Evolutionary conservation across 2,888 invertebrate genomes (phyloP).

Genomic region (Idaea dimidiata): DNA sequence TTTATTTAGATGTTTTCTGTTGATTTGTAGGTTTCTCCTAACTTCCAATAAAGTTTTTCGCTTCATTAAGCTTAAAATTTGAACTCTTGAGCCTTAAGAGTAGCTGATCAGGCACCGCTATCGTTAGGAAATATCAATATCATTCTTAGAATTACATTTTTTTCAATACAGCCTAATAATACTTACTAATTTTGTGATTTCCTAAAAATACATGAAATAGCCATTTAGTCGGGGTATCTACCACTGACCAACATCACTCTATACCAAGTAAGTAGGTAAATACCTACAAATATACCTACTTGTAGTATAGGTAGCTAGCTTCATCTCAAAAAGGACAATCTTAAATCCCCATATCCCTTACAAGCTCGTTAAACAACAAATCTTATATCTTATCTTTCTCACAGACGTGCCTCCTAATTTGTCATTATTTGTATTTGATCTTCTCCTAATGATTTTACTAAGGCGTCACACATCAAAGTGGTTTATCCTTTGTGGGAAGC

Average conservation of each 20-base stretch:
- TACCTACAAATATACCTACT: too few relatives aligned
- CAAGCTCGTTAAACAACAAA: not conserved
- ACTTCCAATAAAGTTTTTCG: not conserved
- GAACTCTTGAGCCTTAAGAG: too few relatives aligned
- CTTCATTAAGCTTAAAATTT: not conserved
- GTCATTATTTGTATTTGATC: constrained; percentile 35
- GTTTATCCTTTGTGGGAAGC: constrained; percentile 40
- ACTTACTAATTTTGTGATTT: too few relatives aligned
- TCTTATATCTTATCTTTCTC: not conserved
- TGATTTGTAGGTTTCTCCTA: not conserved
- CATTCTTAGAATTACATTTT: too few relatives aligned
- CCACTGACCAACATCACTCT: too few relatives aligned
- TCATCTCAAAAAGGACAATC: not conserved
- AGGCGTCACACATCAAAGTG: constrained; percentile 40
- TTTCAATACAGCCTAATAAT: too few relatives aligned
- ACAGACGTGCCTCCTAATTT: constrained; percentile 16
- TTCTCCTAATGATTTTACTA: constrained; percentile 21
- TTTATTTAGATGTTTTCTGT: not conserved
- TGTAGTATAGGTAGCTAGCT: too few relatives aligned
- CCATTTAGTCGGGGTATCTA: too few relatives aligned
- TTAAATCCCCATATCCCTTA: not conserved
- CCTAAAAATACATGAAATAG: too few relatives aligned
- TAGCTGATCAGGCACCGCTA: too few relatives aligned
- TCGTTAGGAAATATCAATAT: too few relatives aligned
- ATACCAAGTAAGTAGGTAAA: too few relatives aligned